Evolutionary conservation across 2,888 invertebrate genomes (phyloP), one percentile per base, ranked within the genome.

Genomic region (Archips crataeganus): DNA sequence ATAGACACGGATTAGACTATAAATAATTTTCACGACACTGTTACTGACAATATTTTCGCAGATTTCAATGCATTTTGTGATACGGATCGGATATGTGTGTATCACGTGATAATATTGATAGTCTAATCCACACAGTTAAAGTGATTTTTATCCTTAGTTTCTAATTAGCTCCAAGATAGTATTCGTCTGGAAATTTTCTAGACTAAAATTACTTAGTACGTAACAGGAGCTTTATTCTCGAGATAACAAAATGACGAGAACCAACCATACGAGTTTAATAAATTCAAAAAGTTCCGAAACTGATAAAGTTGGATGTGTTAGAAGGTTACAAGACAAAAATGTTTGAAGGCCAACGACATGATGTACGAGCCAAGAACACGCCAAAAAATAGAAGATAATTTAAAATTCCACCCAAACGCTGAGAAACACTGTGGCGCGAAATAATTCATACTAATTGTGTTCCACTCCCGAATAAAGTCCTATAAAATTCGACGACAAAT

Each of bases 361-460:
- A 71, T 71, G 23, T 49, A 70, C 64, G 54, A 64, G 63, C 70
- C 23, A 36, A 42, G 34, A 65, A 49, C 49, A 65, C 47, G 64
- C 49, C 47, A 6, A 63, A 70, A 57, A 65, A 49, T 13, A 42
- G 15, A 59, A 39, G 39, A 47, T 8, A 39, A 49, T 65, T 65
- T 51, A 60, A 71, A 71, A 71, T 65, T 65, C 60, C 32, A 9
- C 39, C 3, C 42, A 32, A 61, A n/a, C 57, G 51, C 51, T 49
- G n/a, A 65, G 49, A 36, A 71, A 49, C 39, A 23, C 59, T 39
- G 23, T 36, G 13, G 51, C 54, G 66, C 9, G 51, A 54, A 51
- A 71, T 71, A 61, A 61, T 62, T 59, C 39, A 60, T 42, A 67
- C 54, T 54, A 67, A 66, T 66, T 71, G 51, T 39, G 34, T 45